Base-by-base conservation (phyloP, 2,888 invertebrate genomes). In the Archaeoteleia sp. region DNA sequence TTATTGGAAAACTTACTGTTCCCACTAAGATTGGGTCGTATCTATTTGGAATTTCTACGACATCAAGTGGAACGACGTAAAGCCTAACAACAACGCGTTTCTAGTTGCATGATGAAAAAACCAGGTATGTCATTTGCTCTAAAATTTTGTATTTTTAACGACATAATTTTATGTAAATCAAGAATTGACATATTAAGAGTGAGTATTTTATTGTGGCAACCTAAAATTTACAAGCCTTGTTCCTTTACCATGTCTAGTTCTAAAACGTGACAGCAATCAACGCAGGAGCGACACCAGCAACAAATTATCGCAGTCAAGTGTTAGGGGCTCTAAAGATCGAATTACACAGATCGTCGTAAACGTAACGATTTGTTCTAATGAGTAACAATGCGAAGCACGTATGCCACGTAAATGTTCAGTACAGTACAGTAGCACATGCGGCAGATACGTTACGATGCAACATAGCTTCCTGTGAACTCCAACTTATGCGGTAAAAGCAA, bases 371-470 rank as follows among this genome's bases (percentile, higher is more conserved):
- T 48, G 9, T 49, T 54, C 67, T 58, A 66, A 62, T 46, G 42
- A 49, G 43, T 48, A 60, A 69, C 55, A 65, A 65, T 45, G 65
- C 65, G 55, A 65, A 61, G 63, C 63, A 63, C 60, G 35, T 51
- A 62, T 60, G 51, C 54, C 60, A 65, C 63, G 27, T 40, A 46
- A 65, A 46, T 49, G 48, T 58, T 53, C 5, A 43, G 46, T 67
- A 55, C 43, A 66, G 20, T 60, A 46, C 17, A 51, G 54, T 37
- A 60, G 63, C 67, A 62, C 70, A 70, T 66, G 67, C 67, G 55
- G 63, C 58, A 62, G 40, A 27, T 66, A 62, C 61, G 62, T 63
- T 54, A 66, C 54, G 30, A 62, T 66, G 62, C 70, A 67, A 55
- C 48, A 43, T 58, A 70, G 67, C 57, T 51, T 57, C 55, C 60